Evolutionary conservation across 1,140 invertebrate genomes (phyloP).

Genomic region (Patella vulgata): DNA sequence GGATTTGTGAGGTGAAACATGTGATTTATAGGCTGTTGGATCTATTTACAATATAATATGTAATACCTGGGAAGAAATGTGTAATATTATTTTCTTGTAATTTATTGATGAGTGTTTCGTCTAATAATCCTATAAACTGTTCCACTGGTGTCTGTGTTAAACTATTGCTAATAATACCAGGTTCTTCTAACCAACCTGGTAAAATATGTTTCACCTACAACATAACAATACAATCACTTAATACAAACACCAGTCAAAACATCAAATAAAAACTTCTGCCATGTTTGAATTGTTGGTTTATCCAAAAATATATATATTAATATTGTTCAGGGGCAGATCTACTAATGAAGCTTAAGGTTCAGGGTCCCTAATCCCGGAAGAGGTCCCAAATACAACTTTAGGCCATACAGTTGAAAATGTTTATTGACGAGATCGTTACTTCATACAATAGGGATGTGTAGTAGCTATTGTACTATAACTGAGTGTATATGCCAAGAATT

Average conservation of each 20-base stretch:
- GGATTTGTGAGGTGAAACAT: no score
- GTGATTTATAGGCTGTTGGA: no score
- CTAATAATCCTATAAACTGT: conserved; percentile 72
- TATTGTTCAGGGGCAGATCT: no score
- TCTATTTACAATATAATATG: no score
- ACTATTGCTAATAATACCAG: conserved; percentile 78
- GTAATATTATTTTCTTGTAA: conserved; percentile 79
- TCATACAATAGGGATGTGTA: no score
- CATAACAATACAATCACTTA: not conserved
- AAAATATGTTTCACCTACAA: conserved; percentile 74
- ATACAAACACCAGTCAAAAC: not conserved
- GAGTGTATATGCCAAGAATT: not conserved
- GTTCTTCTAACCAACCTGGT: conserved; percentile 87
- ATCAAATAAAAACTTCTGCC: not conserved
- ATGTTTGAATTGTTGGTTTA: not conserved
- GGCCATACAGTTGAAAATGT: no score
- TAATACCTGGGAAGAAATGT: conserved; percentile 79
- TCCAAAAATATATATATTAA: not conserved
- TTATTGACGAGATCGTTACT: no score
- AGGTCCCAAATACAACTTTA: no score
- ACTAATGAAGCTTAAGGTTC: no score
- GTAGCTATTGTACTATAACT: no score
- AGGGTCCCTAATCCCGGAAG: no score
- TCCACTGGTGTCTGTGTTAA: conserved; percentile 74
- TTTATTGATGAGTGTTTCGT: conserved; percentile 73